These are phyloP conservation scores for Neodon shergylaensis DNA, from an alignment of 2,113 vertebrate species.

Conservation along the genomic window DNA sequence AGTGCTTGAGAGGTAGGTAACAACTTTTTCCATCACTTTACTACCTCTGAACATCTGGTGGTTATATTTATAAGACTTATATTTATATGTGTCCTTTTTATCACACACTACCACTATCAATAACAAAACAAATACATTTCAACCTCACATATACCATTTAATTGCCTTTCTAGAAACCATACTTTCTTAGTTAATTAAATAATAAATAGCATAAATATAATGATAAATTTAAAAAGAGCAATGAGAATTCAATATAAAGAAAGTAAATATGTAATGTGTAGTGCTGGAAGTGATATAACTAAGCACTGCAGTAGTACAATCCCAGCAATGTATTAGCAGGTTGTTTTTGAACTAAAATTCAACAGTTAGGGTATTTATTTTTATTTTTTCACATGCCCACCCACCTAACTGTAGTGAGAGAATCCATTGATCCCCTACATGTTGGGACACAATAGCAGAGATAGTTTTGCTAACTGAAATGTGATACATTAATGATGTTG, in stretches of 20 bases:
- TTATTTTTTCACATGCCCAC: background rate
- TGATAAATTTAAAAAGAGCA: background rate
- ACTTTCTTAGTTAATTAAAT: background rate
- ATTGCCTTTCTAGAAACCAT: background rate
- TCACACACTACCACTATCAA: background rate
- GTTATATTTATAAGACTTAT: background rate
- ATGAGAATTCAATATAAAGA: background rate
- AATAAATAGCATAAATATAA: background rate
- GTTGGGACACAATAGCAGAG: background rate
- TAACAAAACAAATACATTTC: background rate
- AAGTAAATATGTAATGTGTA: background rate
- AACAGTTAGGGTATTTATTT: conserved; percentile 35
- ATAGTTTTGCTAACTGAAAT: conserved; percentile 47
- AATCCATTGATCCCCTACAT: conserved; percentile 62
- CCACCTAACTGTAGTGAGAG: conserved; percentile 47
- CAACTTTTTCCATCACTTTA: background rate
- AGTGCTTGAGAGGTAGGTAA: background rate
- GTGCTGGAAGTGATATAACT: background rate
- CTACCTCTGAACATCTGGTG: background rate
- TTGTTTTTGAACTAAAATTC: conserved; percentile 54
- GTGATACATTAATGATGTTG: background rate
- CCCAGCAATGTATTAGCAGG: background rate
- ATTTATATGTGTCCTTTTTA: background rate
- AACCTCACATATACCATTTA: background rate
- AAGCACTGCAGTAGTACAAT: background rate